phyloP scores from a whole-genome alignment of 2,113 vertebrate species.

The Axis porcinus region DNA sequence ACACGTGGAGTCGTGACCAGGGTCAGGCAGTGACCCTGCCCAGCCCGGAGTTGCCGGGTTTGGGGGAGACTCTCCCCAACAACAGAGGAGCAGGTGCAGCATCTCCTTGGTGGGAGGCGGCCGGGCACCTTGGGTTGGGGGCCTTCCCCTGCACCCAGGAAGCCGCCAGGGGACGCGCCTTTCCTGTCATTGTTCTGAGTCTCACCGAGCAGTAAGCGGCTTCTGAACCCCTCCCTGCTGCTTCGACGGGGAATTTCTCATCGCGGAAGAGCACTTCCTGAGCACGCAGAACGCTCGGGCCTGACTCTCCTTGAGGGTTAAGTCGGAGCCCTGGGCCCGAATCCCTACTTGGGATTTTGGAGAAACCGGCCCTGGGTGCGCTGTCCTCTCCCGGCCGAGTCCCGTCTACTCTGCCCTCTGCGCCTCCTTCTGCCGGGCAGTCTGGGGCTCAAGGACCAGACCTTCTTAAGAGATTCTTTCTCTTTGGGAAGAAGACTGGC shows the following conservation, averaged over 20 bases:
- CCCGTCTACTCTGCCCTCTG: fast-evolving
- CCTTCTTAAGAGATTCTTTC: fast-evolving
- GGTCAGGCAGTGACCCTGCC: neutral
- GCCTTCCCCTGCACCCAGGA: neutral
- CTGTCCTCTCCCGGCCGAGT: neutral
- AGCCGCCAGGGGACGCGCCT: fast-evolving
- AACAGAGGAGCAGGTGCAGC: fast-evolving
- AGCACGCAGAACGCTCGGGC: fast-evolving
- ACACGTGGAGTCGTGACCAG: fast-evolving
- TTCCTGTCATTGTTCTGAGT: neutral
- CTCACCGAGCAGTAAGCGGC: fast-evolving
- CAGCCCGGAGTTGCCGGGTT: fast-evolving
- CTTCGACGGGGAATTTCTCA: neutral
- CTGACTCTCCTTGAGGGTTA: fast-evolving
- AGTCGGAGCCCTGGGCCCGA: fast-evolving
- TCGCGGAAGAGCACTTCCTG: neutral
- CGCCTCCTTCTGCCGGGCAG: fast-evolving
- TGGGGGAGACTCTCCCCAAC: no score
- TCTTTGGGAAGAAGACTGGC: neutral
- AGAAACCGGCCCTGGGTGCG: fast-evolving
- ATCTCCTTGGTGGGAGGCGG: fast-evolving
- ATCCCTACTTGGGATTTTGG: fast-evolving
- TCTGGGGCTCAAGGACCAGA: fast-evolving
- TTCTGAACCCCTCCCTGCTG: no score
- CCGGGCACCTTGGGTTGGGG: neutral